Conservation (phyloP, 2,113 vertebrate genomes). For the Prionailurus viverrinus region DNA sequence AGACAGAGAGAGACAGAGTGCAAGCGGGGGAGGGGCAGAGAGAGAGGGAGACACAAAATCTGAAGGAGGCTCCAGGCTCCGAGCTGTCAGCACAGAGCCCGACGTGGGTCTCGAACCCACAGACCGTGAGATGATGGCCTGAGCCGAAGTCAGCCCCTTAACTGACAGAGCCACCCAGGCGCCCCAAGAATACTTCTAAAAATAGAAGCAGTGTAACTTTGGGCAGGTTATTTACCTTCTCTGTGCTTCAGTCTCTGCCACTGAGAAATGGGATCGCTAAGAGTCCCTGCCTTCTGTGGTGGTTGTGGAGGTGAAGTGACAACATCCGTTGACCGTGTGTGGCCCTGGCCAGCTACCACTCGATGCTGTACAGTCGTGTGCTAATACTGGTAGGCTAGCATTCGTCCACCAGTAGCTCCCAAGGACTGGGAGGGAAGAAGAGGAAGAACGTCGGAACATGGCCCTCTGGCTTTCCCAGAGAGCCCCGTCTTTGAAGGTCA, state of each 20-base stretch:
- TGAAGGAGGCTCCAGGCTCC: too few species aligned
- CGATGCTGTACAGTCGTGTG: rapidly evolving
- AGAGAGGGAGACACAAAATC: too few species aligned
- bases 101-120: too few species aligned
- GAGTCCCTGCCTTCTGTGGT: too few species aligned
- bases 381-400: rapidly evolving
- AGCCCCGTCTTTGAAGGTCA: background rate
- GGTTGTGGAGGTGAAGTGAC: background rate
- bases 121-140: too few species aligned
- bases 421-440: too few species aligned
- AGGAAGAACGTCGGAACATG: rapidly evolving
- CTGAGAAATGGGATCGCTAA: background rate
- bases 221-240: background rate
- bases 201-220: background rate
- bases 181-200: background rate
- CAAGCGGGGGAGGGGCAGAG: too few species aligned
- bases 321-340: rapidly evolving
- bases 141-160: too few species aligned
- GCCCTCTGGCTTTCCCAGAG: too few species aligned
- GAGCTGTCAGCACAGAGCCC: too few species aligned
- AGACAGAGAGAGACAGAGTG: too few species aligned
- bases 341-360: background rate
- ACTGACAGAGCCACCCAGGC: too few species aligned
- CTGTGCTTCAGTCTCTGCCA: background rate
- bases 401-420: rapidly evolving